Base-by-base conservation (phyloP, 1,140 invertebrate species). In the Orchesella cincta region DNA sequence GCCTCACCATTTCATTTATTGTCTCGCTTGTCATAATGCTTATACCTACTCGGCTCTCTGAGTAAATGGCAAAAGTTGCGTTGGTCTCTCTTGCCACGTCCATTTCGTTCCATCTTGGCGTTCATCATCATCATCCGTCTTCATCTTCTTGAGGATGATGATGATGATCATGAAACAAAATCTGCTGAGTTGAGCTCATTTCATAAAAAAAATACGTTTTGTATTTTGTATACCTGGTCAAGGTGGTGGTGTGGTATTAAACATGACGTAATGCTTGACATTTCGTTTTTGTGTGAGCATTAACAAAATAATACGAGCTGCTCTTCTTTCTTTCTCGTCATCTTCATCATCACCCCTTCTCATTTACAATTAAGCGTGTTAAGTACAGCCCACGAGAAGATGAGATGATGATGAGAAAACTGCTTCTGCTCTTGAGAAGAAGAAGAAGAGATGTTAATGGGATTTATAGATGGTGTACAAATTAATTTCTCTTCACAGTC, bases 291-390 rank as follows among this genome's bases (percentile, higher is more conserved):
- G 54, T n/a, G 23, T 23, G n/a, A 57, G 54, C 54, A 57, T 57
- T 57, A 57, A 57, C 54, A 57, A 26, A n/a, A 57, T 57, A 23
- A 57, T 18, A 57, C 14, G 23, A 23, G n/a, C 26, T 57, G 12
- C 26, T 57, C 14, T 29, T 67, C 33, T 29, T 33, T 67, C 26
- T 3, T 67, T 5, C 29, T 67, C 26, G 5, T 33, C 62, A 23
- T 23, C 31, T 67, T 67, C 62, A 67, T 67, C 62, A 67, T 67
- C 62, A 67, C 20, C 39, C 76, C 73, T 33, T 73, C 79, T 80
- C 79, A 80, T 80, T 80, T 80, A 80, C 79, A 80, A 80, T 80
- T 80, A 80, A 77, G 70, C 57, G 54, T 80, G 76, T 75, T 76
- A 75, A 80, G 76, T 57, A 71, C 26, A 67, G n/a, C n/a, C n/a